Evolutionary conservation across 1,140 invertebrate genomes (phyloP).

Genomic region (Trichomalopsis sarcophagae): DNA sequence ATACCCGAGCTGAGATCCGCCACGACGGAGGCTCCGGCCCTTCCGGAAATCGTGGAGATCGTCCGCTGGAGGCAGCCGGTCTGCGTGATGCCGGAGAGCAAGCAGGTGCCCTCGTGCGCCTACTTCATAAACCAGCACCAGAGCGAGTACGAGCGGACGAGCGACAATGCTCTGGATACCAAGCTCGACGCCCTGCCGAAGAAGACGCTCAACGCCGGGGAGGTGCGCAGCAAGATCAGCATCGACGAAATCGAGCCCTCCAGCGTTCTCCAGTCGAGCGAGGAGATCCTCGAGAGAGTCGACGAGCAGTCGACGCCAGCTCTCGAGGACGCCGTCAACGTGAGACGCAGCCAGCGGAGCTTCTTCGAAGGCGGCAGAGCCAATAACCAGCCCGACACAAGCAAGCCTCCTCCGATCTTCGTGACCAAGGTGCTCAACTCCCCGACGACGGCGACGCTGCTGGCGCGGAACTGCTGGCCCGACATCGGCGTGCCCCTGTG

Average conservation of each 20-base stretch:
- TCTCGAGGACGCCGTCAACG: background rate
- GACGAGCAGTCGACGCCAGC: background rate
- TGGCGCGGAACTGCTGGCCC: constrained; percentile 56
- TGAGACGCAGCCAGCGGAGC: no score
- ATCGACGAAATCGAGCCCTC: background rate
- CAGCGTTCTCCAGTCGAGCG: background rate
- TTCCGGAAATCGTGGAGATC: constrained; percentile 47
- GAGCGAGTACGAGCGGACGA: constrained; percentile 27
- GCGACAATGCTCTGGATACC: background rate
- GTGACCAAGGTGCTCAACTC: constrained; percentile 54
- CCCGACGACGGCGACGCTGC: constrained; percentile 55
- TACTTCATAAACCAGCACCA: constrained; percentile 10
- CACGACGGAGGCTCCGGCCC: background rate
- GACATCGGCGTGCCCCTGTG: constrained; percentile 55
- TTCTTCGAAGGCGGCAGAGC: no score
- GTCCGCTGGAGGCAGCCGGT: constrained; percentile 58
- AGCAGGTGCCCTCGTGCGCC: constrained; percentile 18
- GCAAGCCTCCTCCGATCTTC: constrained; percentile 37
- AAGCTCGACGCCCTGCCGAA: background rate
- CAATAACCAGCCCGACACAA: no score
- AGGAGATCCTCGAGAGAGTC: constrained; percentile 16
- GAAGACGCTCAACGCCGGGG: background rate
- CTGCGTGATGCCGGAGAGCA: constrained; percentile 41
- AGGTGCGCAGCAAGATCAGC: background rate
- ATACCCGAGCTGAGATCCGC: background rate